Conservation (phyloP, 2,888 invertebrate species). For the Eupsilia transversa region DNA sequence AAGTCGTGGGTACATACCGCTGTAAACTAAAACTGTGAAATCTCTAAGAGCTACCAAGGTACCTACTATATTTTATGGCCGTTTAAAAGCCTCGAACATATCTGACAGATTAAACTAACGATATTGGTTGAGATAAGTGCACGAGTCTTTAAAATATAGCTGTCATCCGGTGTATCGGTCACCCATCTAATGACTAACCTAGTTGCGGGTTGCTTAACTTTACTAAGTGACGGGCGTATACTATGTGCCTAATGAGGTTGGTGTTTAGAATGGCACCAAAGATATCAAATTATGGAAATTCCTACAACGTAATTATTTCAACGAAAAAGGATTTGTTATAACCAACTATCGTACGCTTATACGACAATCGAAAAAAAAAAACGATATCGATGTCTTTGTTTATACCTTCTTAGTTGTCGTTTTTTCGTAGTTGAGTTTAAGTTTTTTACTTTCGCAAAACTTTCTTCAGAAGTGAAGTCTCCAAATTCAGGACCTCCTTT, state of each 20-base stretch:
- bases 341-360: too few species aligned
- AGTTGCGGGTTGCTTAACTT: slow-evolving; percentile 46
- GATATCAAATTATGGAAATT: not conserved
- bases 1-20: not conserved
- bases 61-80: slow-evolving; percentile 17
- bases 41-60: not conserved
- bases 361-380: too few species aligned
- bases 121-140: slow-evolving; percentile 48
- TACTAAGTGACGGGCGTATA: not conserved
- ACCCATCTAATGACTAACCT: slow-evolving; percentile 42
- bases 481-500: not conserved
- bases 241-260: not conserved
- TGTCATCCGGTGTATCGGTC: slow-evolving; percentile 33
- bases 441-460: too few species aligned
- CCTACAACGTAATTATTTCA: rapidly evolving
- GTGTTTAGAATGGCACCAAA: not conserved
- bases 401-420: too few species aligned
- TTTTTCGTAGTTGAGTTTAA: too few species aligned
- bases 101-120: slow-evolving; percentile 34
- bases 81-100: slow-evolving; percentile 15
- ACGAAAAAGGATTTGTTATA: not conserved
- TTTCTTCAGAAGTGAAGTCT: not conserved
- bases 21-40: slow-evolving; percentile 4
- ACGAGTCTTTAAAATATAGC: slow-evolving; percentile 51
- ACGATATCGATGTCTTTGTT: too few species aligned